Evolutionary conservation across 2,113 vertebrate genomes (phyloP), one percentile per base, ranked within the genome.

Genomic region (Amazona vittata): DNA sequence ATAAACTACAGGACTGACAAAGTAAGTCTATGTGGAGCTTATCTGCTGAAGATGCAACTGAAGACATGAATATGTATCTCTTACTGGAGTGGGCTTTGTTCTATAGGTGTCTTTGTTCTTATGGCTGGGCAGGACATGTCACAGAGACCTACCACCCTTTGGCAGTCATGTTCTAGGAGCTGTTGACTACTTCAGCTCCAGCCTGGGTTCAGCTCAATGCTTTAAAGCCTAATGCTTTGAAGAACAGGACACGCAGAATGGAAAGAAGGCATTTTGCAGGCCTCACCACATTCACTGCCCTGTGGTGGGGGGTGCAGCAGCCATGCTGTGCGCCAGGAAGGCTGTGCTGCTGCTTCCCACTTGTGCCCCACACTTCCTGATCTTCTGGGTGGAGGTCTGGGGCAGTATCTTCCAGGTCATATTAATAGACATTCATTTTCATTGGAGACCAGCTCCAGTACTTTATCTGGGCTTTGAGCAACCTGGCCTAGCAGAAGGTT

Each of bases 221-320:
- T 71, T 71, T 77, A 47, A 79, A 83, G 33, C 8, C 17, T 47
- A 20, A 35, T 47, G 17, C 16, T 73, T 77, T 83, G 25, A 64
- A 46, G 44, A 89, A 1, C 10, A 21, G 44, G 60, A 74, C 39
- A 22, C 4, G 11, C 12, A 33, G 79, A 53, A 52, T 57, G 35
- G 28, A 43, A 24, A n/a, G n/a, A 0, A 1, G 25, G 24, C 1
- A 4, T 39, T 67, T 25, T 5, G 33, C 24, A 15, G 35, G 29
- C 41, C 46, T 28, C 1, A 3, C 41, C 7, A 1, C 0, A 0
- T 9, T 26, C 1, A 0, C 20, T 0, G 4, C 26, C 15, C 18
- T 18, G 6, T 1, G 1, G 33, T 4, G 13, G 4, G 28, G 35
- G 26, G 50, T 60, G 50, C 2, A 0, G 50, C 18, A 10, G 39